phyloP scores from a whole-genome alignment of 2,797 vertebrate species.

The Melanotaenia boesemani region DNA sequence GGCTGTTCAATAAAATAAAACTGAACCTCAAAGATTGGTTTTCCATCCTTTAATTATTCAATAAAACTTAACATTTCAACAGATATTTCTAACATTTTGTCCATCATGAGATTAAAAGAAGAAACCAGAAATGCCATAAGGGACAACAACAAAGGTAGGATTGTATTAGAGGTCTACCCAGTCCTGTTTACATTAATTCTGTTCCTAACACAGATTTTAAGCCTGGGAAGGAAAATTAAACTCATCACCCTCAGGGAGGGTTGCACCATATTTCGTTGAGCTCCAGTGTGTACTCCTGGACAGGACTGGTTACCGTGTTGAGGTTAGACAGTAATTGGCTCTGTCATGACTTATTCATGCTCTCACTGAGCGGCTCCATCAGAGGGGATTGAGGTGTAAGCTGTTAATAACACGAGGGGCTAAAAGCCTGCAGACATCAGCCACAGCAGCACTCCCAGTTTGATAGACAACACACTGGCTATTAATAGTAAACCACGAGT shows the following conservation, averaged over 20 bases:
- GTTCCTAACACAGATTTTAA: background rate
- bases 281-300: conserved; percentile 4
- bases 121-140: background rate
- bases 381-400: conserved; percentile 32
- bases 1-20: background rate
- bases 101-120: background rate
- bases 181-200: background rate
- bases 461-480: background rate
- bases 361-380: conserved; percentile 33
- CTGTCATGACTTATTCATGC: conserved; percentile 58
- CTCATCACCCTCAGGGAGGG: background rate
- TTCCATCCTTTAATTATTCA: too few relatives aligned
- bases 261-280: conserved; percentile 20
- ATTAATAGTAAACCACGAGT: background rate
- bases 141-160: too few relatives aligned
- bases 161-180: too few relatives aligned
- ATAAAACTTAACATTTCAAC: too few relatives aligned
- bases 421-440: conserved; percentile 21
- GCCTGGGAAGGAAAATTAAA: background rate
- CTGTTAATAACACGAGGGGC: conserved; percentile 36
- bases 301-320: conserved; percentile 6
- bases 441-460: background rate
- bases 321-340: conserved; percentile 39
- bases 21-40: too few relatives aligned
- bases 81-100: background rate